Conservation (phyloP, 2,888 invertebrate species). For the Acleris holmiana region DNA sequence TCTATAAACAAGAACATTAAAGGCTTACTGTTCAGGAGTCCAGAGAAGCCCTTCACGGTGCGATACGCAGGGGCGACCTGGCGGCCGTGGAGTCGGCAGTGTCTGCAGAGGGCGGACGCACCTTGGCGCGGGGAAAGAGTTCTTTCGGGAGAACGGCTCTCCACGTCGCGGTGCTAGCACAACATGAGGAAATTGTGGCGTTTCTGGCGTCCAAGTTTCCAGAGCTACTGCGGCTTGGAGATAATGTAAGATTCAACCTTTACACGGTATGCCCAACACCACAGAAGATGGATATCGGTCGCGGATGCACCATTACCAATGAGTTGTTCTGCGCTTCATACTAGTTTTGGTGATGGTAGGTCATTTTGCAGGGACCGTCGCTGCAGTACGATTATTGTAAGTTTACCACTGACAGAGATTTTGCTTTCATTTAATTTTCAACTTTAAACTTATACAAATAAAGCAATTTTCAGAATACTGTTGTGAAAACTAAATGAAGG, state of each 20-base stretch:
- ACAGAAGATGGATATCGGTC: too few species aligned
- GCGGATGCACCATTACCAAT: too few species aligned
- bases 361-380: background rate
- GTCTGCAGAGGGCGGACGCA: conserved; percentile 78
- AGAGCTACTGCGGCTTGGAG: conserved; percentile 90
- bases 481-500: too few species aligned
- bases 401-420: too few species aligned
- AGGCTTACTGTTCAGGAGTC: conserved; percentile 83
- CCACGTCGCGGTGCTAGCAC: conserved; percentile 94
- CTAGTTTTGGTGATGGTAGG: too few species aligned
- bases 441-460: too few species aligned
- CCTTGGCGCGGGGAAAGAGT: conserved; percentile 82
- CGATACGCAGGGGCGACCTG: conserved; percentile 86
- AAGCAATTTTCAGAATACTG: too few species aligned
- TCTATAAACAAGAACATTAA: background rate
- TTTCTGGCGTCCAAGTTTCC: conserved; percentile 89
- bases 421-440: too few species aligned
- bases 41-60: conserved; percentile 90
- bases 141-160: conserved; percentile 90
- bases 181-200: conserved; percentile 92
- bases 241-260: conserved; percentile 87
- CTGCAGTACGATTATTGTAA: too few species aligned
- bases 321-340: too few species aligned
- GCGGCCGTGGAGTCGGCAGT: conserved; percentile 83
- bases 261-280: too few species aligned